Evolutionary conservation across 2,113 vertebrate species (phyloP), one percentile per base, ranked within the genome.

Genomic region (Girardinichthys multiradiatus): DNA sequence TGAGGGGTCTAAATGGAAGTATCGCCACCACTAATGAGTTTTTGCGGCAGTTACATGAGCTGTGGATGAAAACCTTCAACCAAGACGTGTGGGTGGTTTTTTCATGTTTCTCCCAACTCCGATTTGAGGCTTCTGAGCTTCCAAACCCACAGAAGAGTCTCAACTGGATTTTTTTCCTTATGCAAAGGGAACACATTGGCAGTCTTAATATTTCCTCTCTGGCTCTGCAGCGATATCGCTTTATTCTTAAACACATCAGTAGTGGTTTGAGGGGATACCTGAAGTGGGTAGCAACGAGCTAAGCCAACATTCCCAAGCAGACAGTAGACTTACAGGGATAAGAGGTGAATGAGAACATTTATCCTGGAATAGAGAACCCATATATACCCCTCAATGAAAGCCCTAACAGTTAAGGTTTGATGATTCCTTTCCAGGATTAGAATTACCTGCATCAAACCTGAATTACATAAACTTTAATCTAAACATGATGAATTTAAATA

Each of bases 171-270:
- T 70, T 70, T 64, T 60, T 79, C 80, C 29, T 64, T 15, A n/a
- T 72, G 68, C 64, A 29, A 8, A 68, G 69, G 82, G 69, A 68
- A 83, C 81, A 83, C 81, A 79, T 83, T 81, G 82, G 77, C 26
- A 84, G 82, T 85, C 2, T 6, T 85, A 83, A 85, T 79, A 73
- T 85, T 88, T 88, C 76, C 89, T 88, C 28, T 75, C 66, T 62
- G n/a, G 64, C 65, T 84, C 76, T 64, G 63, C 31, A 45, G 68
- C 67, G 71, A 84, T 77, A 76, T 64, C 72, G 31, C 42, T 78
- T 3, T 27, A 51, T 69, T 73, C 63, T 39, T 15, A 64, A 64
- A 66, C 48, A 80, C 87, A 83, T 81, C 72, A 82, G 77, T 59
- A 66, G 54, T 61, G 39, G 60, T 68, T 82, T 72, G 48, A 39